Conservation (phyloP, 2,888 invertebrate genomes). For the Xanthorhoe designata region DNA sequence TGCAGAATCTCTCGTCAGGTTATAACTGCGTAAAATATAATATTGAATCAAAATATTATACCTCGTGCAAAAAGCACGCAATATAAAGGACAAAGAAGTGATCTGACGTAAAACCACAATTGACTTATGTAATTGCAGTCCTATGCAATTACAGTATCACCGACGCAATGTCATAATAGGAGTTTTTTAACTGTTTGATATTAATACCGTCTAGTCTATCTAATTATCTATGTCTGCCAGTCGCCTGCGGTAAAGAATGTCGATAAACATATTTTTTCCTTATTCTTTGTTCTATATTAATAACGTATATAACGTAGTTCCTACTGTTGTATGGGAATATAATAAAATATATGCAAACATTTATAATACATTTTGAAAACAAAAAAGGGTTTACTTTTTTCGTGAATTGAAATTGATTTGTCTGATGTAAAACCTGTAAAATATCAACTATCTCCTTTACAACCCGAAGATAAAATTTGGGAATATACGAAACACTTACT, state of each 20-base stretch:
- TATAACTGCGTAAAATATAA: slow-evolving; percentile 1
- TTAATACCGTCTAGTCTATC: slow-evolving; percentile 30
- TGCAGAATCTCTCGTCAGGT: not conserved
- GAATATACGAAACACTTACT: not conserved
- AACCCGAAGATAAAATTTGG: not conserved
- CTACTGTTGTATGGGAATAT: slow-evolving; percentile 25
- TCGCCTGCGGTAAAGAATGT: slow-evolving; percentile 44
- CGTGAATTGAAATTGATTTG: not conserved
- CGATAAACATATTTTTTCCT: slow-evolving; percentile 53
- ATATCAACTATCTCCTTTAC: not conserved
- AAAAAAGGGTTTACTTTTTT: slow-evolving; percentile 12
- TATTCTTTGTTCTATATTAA: slow-evolving; percentile 48
- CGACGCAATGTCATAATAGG: slow-evolving; percentile 26
- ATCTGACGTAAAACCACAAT: slow-evolving; percentile 28
- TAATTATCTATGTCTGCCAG: slow-evolving; percentile 32
- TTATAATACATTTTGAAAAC: slow-evolving; percentile 23
- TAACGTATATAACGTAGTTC: slow-evolving; percentile 8
- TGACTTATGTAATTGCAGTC: slow-evolving; percentile 30
- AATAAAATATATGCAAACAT: slow-evolving; percentile 21
- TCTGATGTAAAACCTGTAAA: not conserved
- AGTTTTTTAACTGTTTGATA: slow-evolving; percentile 33
- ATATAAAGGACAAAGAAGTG: slow-evolving; percentile 23
- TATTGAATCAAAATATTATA: slow-evolving; percentile 5
- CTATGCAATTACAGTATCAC: slow-evolving; percentile 27
- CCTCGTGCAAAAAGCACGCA: not conserved